These are phyloP conservation scores for Oscheius sp. DNA, from an alignment of 1,140 invertebrate genomes.

Conservation along the genomic window DNA sequence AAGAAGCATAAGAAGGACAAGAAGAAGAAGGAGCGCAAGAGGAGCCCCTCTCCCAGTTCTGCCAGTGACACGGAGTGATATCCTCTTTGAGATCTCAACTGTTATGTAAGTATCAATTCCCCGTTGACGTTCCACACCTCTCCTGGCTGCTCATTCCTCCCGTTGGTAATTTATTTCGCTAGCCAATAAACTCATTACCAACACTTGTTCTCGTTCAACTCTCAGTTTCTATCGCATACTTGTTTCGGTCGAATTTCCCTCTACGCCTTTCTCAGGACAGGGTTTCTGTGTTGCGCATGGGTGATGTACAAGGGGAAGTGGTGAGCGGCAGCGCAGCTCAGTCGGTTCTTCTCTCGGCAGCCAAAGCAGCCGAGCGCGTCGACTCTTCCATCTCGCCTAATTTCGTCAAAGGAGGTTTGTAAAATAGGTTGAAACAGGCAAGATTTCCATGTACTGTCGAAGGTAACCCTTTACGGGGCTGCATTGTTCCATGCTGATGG, in stretches of 20 bases:
- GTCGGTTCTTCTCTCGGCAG: neutral
- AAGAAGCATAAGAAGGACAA: constrained; percentile 22
- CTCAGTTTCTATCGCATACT: too few relatives aligned
- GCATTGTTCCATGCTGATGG: too few relatives aligned
- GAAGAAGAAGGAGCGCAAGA: constrained; percentile 23
- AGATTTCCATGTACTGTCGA: too few relatives aligned
- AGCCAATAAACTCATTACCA: too few relatives aligned
- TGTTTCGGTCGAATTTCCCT: too few relatives aligned
- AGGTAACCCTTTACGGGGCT: too few relatives aligned
- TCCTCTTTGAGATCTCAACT: neutral
- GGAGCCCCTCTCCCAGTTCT: neutral
- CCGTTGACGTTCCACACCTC: neutral
- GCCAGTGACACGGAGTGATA: neutral
- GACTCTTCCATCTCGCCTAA: neutral
- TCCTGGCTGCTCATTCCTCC: neutral
- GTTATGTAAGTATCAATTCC: neutral
- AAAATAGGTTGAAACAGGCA: too few relatives aligned
- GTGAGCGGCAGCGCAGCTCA: neutral
- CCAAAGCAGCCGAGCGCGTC: neutral
- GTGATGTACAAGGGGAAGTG: neutral
- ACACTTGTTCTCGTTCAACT: too few relatives aligned
- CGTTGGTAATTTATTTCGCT: neutral
- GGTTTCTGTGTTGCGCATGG: neutral
- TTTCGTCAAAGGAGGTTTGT: constrained; percentile 4
- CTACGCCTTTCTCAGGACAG: too few relatives aligned